Conservation (phyloP, 2,888 invertebrate species). For the Ochropleura leucogaster region DNA sequence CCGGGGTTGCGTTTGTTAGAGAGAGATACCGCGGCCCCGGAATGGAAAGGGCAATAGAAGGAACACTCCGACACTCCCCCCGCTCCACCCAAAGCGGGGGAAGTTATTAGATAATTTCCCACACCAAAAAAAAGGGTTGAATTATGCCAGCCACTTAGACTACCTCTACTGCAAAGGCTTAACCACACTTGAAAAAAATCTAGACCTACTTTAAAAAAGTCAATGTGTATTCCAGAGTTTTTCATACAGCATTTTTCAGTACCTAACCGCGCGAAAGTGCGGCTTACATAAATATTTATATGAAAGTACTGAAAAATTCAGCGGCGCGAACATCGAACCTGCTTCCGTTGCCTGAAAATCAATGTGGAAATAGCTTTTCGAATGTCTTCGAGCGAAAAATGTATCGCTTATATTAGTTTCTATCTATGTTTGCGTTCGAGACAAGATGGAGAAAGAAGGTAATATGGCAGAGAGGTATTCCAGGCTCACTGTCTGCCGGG, state of each 20-base stretch:
- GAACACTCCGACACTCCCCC: too few relatives aligned
- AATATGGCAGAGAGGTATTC: too few relatives aligned
- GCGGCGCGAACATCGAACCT: slow-evolving; percentile 52
- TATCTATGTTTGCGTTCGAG: neutral
- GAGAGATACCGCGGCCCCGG: too few relatives aligned
- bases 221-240: slow-evolving; percentile 6
- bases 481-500: too few relatives aligned
- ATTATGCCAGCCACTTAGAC: neutral
- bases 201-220: slow-evolving; percentile 4
- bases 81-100: too few relatives aligned
- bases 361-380: slow-evolving; percentile 52
- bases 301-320: slow-evolving; percentile 63
- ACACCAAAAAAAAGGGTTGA: neutral
- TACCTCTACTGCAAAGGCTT: neutral
- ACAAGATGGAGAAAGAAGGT: neutral
- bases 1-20: too few relatives aligned
- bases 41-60: too few relatives aligned
- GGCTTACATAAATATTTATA: slow-evolving; percentile 58
- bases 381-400: slow-evolving; percentile 45
- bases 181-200: neutral
- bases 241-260: slow-evolving; percentile 32
- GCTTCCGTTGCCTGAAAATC: slow-evolving; percentile 56
- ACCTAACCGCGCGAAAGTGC: slow-evolving; percentile 32
- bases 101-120: too few relatives aligned
- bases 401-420: slow-evolving; percentile 36